These are phyloP conservation scores for Drosophila nr. fundita DNA, from an alignment of 2,888 invertebrate genomes.

Conservation along the genomic window DNA sequence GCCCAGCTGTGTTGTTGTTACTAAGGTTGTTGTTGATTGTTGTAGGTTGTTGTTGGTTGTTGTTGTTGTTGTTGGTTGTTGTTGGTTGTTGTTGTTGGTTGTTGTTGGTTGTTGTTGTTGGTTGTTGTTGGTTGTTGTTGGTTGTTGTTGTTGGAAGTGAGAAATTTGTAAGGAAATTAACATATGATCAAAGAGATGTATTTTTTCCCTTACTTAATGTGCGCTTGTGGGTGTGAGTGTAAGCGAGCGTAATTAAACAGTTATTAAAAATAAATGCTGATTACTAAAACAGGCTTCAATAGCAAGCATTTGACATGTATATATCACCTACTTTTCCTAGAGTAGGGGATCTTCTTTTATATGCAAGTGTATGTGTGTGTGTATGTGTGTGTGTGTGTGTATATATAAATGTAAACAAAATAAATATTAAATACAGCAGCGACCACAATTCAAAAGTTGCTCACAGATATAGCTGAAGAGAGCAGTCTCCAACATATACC, in stretches of 20 bases:
- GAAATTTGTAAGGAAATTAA: slow-evolving; percentile 67
- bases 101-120: slow-evolving; percentile 43
- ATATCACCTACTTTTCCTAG: background rate
- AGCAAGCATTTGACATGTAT: slow-evolving; percentile 14
- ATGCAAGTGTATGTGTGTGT: background rate
- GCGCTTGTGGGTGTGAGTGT: slow-evolving; percentile 1
- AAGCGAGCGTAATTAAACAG: slow-evolving; percentile 16
- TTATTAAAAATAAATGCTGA: slow-evolving; percentile 14
- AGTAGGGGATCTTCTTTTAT: background rate
- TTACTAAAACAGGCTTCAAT: slow-evolving; percentile 8
- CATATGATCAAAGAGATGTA: slow-evolving; percentile 55
- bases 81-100: slow-evolving; percentile 41
- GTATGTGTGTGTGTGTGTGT: slow-evolving; percentile 1
- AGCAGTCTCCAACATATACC: background rate
- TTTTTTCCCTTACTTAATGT: slow-evolving; percentile 11
- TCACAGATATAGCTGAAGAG: background rate
- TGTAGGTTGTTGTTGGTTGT: slow-evolving; percentile 51
- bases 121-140: slow-evolving; percentile 58
- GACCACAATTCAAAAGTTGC: background rate
- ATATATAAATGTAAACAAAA: background rate
- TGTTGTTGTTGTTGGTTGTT: slow-evolving; percentile 36
- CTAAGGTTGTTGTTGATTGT: slow-evolving; percentile 56
- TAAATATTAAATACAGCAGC: slow-evolving; percentile 1
- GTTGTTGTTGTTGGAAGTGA: slow-evolving; percentile 50
- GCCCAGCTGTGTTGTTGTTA: slow-evolving; percentile 62